Evolutionary conservation across 23 tunicate genomes (phyloP).

Genomic region (Clavelina lepadiformis): DNA sequence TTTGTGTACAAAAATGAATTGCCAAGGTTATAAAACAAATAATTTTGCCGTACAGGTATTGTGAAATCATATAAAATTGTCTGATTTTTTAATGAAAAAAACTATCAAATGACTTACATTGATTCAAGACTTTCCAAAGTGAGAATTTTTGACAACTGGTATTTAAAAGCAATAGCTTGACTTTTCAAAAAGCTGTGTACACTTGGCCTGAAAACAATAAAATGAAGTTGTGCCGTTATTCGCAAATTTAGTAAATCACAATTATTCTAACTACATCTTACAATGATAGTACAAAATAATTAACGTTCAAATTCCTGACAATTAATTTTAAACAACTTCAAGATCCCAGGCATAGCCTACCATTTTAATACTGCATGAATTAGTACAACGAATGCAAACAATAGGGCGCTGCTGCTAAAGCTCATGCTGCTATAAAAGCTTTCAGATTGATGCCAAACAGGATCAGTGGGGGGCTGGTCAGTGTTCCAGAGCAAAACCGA

Average conservation of each 20-base stretch:
- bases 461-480: constrained; percentile 82
- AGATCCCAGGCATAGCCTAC: too few relatives aligned
- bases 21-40: too few relatives aligned
- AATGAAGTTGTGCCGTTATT: too few relatives aligned
- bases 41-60: too few relatives aligned
- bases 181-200: constrained; percentile 28
- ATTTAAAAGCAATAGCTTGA: constrained; percentile 65
- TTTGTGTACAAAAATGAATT: too few relatives aligned
- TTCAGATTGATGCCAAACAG: constrained; percentile 89
- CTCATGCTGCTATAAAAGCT: constrained; percentile 95
- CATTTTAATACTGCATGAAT: constrained; percentile 80
- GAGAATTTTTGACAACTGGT: constrained; percentile 73
- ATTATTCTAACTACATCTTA: too few relatives aligned
- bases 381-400: constrained; percentile 80
- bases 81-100: too few relatives aligned
- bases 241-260: too few relatives aligned
- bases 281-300: too few relatives aligned
- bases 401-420: constrained; percentile 91
- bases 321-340: too few relatives aligned
- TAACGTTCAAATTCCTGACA: too few relatives aligned
- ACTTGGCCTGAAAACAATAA: constrained; percentile 51
- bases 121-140: constrained; percentile 38
- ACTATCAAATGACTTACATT: constrained; percentile 26
- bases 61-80: too few relatives aligned
- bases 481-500: constrained; percentile 76